Evolutionary conservation across 2,888 invertebrate genomes (phyloP).

Genomic region (Stenichneumon culpator): DNA sequence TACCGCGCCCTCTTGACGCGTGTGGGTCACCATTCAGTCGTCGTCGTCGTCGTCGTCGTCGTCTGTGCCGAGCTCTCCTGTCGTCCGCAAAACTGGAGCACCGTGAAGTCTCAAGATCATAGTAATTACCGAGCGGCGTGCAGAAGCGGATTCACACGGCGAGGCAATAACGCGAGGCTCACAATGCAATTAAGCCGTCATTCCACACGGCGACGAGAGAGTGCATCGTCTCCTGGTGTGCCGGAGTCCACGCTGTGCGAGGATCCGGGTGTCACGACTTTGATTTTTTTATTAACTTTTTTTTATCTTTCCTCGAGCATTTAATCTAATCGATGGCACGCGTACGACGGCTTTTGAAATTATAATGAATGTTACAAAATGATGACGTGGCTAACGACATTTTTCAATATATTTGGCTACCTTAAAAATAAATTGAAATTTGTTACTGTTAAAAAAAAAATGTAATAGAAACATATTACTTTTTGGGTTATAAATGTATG

Average conservation of each 20-base stretch:
- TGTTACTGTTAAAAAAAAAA: neutral
- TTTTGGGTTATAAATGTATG: neutral
- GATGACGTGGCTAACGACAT: neutral
- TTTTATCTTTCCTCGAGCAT: slow-evolving; percentile 10
- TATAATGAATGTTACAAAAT: slow-evolving; percentile 33
- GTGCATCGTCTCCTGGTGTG: slow-evolving; percentile 42
- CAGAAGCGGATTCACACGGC: slow-evolving; percentile 76
- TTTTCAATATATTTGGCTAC: neutral
- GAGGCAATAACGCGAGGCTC: slow-evolving; percentile 35
- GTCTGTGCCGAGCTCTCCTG: slow-evolving; percentile 33
- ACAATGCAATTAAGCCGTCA: slow-evolving; percentile 78
- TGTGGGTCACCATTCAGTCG: slow-evolving; percentile 70
- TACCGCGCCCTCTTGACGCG: slow-evolving; percentile 62
- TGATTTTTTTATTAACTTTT: slow-evolving; percentile 37
- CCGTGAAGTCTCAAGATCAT: slow-evolving; percentile 78
- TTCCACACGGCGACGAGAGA: slow-evolving; percentile 43
- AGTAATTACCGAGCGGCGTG: slow-evolving; percentile 79
- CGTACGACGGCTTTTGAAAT: slow-evolving; percentile 33
- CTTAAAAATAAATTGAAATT: neutral
- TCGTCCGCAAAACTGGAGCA: slow-evolving; percentile 78
- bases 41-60: slow-evolving; percentile 22
- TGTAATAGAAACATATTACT: neutral
- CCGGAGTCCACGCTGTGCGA: neutral
- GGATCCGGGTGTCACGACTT: slow-evolving; percentile 3
- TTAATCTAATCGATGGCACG: slow-evolving; percentile 49